phyloP scores from a whole-genome alignment of 1,140 invertebrate genomes.

The Calliopsis andreniformis region DNA sequence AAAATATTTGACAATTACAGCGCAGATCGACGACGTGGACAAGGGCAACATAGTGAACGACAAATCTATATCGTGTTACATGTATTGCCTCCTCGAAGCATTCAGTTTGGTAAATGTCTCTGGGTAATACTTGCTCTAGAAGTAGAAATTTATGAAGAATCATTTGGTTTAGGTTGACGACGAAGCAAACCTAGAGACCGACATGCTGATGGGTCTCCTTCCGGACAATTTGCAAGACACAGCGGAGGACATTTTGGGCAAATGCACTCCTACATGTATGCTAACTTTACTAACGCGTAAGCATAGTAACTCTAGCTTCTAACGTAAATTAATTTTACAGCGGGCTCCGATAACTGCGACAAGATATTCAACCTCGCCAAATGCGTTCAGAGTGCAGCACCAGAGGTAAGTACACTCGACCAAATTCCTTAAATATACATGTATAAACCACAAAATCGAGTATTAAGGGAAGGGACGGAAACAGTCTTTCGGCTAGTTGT shows the following conservation, averaged over 20 bases:
- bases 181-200: slow-evolving; percentile 67
- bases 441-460: no score
- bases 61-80: slow-evolving; percentile 74
- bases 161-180: slow-evolving; percentile 69
- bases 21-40: slow-evolving; percentile 71
- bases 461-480: no score
- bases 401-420: slow-evolving; percentile 68
- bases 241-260: slow-evolving; percentile 50
- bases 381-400: slow-evolving; percentile 65
- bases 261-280: slow-evolving; percentile 59
- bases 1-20: slow-evolving; percentile 57
- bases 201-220: slow-evolving; percentile 70
- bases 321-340: slow-evolving; percentile 48
- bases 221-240: slow-evolving; percentile 58
- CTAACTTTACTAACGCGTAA: not conserved
- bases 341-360: slow-evolving; percentile 68
- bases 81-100: slow-evolving; percentile 74
- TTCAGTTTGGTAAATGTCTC: slow-evolving; percentile 73
- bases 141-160: not conserved
- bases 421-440: no score
- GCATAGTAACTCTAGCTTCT: not conserved
- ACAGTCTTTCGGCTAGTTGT: not conserved
- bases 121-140: not conserved
- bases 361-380: slow-evolving; percentile 67
- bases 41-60: slow-evolving; percentile 65